These are phyloP conservation scores for Epinephelus malabaricus DNA, from an alignment of 2,797 vertebrate species.

Conservation along the genomic window DNA sequence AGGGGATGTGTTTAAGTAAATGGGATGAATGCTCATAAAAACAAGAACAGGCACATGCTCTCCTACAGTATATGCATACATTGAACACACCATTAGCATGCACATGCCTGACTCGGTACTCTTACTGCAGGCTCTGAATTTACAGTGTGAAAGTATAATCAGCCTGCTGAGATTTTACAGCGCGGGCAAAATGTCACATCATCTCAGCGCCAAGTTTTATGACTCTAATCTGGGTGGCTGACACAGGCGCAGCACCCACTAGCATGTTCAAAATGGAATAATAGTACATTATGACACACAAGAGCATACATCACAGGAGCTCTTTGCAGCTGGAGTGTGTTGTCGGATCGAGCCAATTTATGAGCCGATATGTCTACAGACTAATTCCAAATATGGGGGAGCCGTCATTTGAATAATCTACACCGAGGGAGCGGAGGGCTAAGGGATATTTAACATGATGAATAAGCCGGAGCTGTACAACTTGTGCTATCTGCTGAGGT, in stretches of 20 bases:
- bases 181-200: constrained; percentile 77
- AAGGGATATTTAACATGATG: constrained; percentile 78
- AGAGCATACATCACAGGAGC: constrained; percentile 68
- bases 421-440: constrained; percentile 56
- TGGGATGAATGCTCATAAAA: constrained; percentile 32
- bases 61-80: constrained; percentile 21
- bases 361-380: constrained; percentile 63
- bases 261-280: constrained; percentile 77
- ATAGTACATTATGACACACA: constrained; percentile 76
- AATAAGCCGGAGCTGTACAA: constrained; percentile 62
- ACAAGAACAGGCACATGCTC: not conserved
- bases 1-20: constrained; percentile 20
- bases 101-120: constrained; percentile 44
- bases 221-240: constrained; percentile 75
- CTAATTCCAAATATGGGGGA: constrained; percentile 78
- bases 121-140: constrained; percentile 56
- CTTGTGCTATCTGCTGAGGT: constrained; percentile 66
- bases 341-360: constrained; percentile 70
- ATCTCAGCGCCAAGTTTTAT: constrained; percentile 75
- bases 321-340: constrained; percentile 51
- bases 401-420: constrained; percentile 79
- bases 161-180: constrained; percentile 73
- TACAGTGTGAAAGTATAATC: constrained; percentile 62
- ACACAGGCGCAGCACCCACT: constrained; percentile 63
- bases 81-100: constrained; percentile 52